Evolutionary conservation across 1,140 invertebrate species (phyloP).

Genomic region (Psilanteris sp.): DNA sequence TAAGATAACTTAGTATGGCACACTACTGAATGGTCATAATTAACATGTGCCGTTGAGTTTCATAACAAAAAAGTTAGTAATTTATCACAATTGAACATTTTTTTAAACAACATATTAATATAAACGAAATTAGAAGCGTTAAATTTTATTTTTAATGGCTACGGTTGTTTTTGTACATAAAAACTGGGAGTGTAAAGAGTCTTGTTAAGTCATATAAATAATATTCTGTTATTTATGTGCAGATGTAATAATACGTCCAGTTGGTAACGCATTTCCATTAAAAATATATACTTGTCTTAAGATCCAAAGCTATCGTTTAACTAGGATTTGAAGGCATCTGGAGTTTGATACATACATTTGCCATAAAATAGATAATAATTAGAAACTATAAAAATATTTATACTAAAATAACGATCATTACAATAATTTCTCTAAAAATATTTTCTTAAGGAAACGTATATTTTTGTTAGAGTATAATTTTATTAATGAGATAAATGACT

Average conservation of each 20-base stretch:
- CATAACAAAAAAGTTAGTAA: too few relatives aligned
- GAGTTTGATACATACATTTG: conserved; percentile 13
- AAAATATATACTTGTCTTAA: too few relatives aligned
- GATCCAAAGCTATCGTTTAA: conserved; percentile 10
- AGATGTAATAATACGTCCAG: conserved; percentile 16
- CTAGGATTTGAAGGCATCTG: conserved; percentile 19
- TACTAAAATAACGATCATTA: conserved; percentile 54
- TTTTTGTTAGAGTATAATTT: conserved; percentile 62
- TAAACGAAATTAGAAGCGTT: neutral
- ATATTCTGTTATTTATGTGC: conserved; percentile 29
- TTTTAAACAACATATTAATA: too few relatives aligned
- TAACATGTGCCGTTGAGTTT: too few relatives aligned
- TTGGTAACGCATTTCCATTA: conserved; percentile 2
- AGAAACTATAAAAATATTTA: conserved; percentile 60
- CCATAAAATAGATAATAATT: conserved; percentile 56
- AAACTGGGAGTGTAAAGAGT: neutral
- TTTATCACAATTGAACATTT: too few relatives aligned
- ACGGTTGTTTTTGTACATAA: neutral
- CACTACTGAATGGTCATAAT: too few relatives aligned
- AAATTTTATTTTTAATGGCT: too few relatives aligned
- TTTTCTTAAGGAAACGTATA: conserved; percentile 55
- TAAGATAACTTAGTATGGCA: too few relatives aligned
- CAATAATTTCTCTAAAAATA: conserved; percentile 57
- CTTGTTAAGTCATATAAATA: conserved; percentile 26
- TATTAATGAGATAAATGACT: conserved; percentile 64